phyloP scores from a whole-genome alignment of 2,113 vertebrate genomes.

The Ovibos moschatus region DNA sequence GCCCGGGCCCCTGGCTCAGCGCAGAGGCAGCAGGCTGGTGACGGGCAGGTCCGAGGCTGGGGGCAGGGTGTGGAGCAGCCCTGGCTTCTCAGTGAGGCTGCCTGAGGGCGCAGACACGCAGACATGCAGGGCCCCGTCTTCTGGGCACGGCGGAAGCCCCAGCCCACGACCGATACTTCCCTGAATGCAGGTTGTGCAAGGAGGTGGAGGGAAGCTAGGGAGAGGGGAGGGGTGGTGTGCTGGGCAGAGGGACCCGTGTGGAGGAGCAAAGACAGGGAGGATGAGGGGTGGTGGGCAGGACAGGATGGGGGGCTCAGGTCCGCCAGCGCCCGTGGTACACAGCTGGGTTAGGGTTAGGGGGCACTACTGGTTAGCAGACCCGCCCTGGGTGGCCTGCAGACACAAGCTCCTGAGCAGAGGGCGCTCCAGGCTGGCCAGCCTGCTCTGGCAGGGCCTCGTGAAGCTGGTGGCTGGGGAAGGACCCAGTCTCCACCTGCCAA shows the following conservation, averaged over 20 bases:
- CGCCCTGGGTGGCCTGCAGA: not conserved
- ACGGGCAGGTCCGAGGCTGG: not conserved
- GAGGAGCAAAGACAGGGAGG: not conserved
- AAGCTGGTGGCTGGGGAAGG: not conserved
- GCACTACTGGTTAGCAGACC: too few species aligned
- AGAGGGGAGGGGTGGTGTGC: not conserved
- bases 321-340: rapidly evolving
- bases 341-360: not conserved
- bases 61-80: too few species aligned
- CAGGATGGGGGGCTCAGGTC: not conserved
- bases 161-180: not conserved
- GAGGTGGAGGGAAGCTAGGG: too few species aligned
- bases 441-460: rapidly evolving
- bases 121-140: too few species aligned
- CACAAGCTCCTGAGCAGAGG: not conserved
- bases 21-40: not conserved
- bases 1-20: not conserved
- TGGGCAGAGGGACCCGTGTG: not conserved
- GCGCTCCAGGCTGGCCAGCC: not conserved
- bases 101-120: rapidly evolving
- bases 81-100: rapidly evolving
- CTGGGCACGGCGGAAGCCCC: not conserved
- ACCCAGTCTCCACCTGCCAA: not conserved
- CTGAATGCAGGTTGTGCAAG: not conserved
- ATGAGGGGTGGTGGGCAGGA: not conserved